Evolutionary conservation across 2,113 vertebrate genomes (phyloP), one percentile per base, ranked within the genome.

Genomic region (Misgurnus mizolepis): DNA sequence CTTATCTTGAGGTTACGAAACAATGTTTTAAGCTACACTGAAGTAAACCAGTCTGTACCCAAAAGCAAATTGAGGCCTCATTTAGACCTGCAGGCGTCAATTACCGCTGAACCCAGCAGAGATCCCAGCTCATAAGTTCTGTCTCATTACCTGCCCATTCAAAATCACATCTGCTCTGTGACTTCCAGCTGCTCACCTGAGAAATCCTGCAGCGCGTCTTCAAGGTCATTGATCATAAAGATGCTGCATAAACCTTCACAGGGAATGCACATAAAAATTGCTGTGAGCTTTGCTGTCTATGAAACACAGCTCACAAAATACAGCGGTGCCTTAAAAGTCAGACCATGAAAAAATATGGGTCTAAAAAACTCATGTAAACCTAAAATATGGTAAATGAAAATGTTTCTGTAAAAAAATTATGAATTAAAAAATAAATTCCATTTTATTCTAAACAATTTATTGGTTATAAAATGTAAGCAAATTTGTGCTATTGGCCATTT

Each of bases 61-160:
- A 43, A 34, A 50, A 49, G 40, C 39, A 7, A 47, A 60, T 53
- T 41, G 55, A 47, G 64, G 43, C 53, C 64, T 11, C 39, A 39
- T 12, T 60, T 12, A 27, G 56, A 61, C 27, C 53, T 76, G 65
- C n/a, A 22, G 34, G 62, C 41, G 27, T 82, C 27, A 66, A 67
- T 71, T 66, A 67, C 41, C 50, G 41, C 41, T 67, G 47, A 78
- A 45, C 27, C 58, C 61, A 67, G 67, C 27, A 74, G 76, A 74
- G n/a, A 79, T 74, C 43, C 53, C 53, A 67, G 43, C 68, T 45
- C 40, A 73, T 83, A 83, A 78, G 68, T 78, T 78, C 60, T 64
- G n/a, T 71, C 80, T 71, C 74, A 72, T 78, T 82, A 64, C 67
- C 60, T 66, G 41, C 3, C 49, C 67, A 78, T 79, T 79, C 39